Evolutionary conservation across 2,113 vertebrate species (phyloP), one percentile per base, ranked within the genome.

Genomic region (Sarotherodon lohbergeri): DNA sequence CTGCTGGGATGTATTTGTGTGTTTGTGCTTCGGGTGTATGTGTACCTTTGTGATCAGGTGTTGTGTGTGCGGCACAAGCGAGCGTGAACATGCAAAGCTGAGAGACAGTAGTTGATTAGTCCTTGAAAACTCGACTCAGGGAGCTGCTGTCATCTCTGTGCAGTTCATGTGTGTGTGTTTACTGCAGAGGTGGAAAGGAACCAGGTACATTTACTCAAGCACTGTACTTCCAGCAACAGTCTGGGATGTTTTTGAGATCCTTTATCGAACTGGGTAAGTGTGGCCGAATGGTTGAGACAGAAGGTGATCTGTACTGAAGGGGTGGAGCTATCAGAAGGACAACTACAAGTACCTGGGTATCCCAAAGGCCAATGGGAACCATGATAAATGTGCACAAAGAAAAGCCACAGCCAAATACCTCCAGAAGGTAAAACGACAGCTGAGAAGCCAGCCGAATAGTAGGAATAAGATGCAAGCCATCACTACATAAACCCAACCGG

Each of bases 101-200:
- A 87, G 39, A 82, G 52, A 86, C 61, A 82, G 80, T 22, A 59
- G 83, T 79, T 85, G 50, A 52, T 83, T 52, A 85, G 85, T 85
- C 85, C 78, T 81, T 84, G 85, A 87, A 81, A 84, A 56, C 19
- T 81, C 54, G 52, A 63, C 61, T n/a, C 76, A 83, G 87, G 43
- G 61, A 86, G 81, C 88, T 76, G 59, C 85, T 86, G 85, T 86
- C 84, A 89, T 48, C 56, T 79, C 6, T 55, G 36, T 50, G 16
- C 48, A 82, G 19, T 59, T 78, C 29, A 80, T 81, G n/a, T 55
- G 29, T 22, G n/a, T 57, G 17, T 57, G 68, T 79, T 54, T 46
- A 78, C 66, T 76, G 80, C 41, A 76, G 22, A 73, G 68, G 13
- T 6, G 39, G 66, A 16, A 46, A 73, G 8, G 22, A 73, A 73